Base-by-base conservation (phyloP, 2,888 invertebrate species). In the Zhuqinia jingwanae region DNA sequence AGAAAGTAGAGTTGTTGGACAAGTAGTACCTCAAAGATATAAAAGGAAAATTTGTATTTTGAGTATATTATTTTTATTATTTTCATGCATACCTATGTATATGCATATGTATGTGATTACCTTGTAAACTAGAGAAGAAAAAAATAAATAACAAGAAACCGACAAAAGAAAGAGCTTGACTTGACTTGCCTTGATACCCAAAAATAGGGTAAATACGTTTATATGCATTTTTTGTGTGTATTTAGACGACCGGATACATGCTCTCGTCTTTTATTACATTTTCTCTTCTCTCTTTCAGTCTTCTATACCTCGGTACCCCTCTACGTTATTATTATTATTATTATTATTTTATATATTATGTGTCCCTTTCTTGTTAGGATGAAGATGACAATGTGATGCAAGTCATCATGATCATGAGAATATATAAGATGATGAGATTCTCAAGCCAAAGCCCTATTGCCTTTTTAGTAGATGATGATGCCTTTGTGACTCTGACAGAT, bases 401-500 rank as follows among this genome's bases (percentile, higher is more conserved):
- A 63, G 63, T 63, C 30, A n/a, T 68, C 13, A 22, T 42, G 20
- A 45, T 68, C n/a, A 36, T 36, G 50, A 50, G 3, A n/a, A 50
- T 50, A 36, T 6, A 36, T 36, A 36, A 36, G 50, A 50, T 50
- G 47, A 47, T 70, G 25, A 70, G 47, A 70, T 70, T 65, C 36
- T 36, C 65, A 65, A 13, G 17, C 36, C 65, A 45, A 47, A 36
- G 36, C 36, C 10, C 15, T 70, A 70, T 25, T 70, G 45, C 8
- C 36, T 36, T 6, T 36, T 36, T 36, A 6, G 36, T 47, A 50
- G 70, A 47, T 70, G 45, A 25, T 25, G 70, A 47, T 70, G 45
- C 70, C 70, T 70, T 70, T 70, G 47, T 70, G 70, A 45, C 65
- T 68, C n/a, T 22, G 45, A 47, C 47, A 70, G 70, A 70, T 47